Evolutionary conservation across 64 coral and sea anemone species (phyloP), one percentile per base, ranked within the genome.

Genomic region (Actinia equina): DNA sequence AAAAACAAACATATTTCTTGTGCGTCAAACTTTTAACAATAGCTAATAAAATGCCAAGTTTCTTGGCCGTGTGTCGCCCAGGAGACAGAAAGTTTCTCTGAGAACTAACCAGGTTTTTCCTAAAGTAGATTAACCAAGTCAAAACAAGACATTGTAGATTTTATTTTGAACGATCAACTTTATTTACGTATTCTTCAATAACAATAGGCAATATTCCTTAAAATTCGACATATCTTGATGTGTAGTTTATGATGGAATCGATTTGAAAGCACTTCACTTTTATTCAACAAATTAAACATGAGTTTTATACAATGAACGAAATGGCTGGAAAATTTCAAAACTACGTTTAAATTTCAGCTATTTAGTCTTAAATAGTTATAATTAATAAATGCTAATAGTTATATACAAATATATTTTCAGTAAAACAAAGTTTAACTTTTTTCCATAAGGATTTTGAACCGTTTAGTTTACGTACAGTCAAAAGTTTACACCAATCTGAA

Each of bases 41-140:
- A 49, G 78, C 49, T 81, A 81, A 81, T 81, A 81, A 51, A 81
- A 81, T 81, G 78, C 78, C 78, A 52, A 37, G 78, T 14, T 81
- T 49, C 78, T 22, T 15, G 0, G 43, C 78, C 2, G 17, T 81
- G 18, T 5, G 78, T 81, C 78, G 15, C 78, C 78, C 78, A 37
- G 78, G 78, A 44, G 52, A 81, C 78, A 46, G 5, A 16, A 3
- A 7, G 6, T 2, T 22, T 25, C 78, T 81, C 78, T 81, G 78
- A 2, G 78, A 81, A 81, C 78, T 12, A 22, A 44, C 17, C 78
- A 81, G 78, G 16, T 81, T 81, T 81, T 52, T 49, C 22, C 16
- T 51, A 78, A 41, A 22, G 62, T 65, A 22, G 62, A 65, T 74
- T 74, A 81, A 46, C 12, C 41, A 17, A 52, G 43, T 30, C n/a